Evolutionary conservation across 2,888 invertebrate genomes (phyloP).

Genomic region (Encarsia formosa): DNA sequence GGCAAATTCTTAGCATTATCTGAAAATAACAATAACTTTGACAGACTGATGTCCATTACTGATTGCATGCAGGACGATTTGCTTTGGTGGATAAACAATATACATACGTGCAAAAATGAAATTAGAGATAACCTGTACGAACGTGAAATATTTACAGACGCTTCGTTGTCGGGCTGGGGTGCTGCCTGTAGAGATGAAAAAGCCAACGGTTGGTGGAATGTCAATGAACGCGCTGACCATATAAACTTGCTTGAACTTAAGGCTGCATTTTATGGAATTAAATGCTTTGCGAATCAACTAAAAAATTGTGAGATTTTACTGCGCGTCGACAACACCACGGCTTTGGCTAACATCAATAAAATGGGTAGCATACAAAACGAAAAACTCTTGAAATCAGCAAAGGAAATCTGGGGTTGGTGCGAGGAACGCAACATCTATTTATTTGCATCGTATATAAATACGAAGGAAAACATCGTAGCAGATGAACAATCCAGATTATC

Average conservation of each 20-base stretch:
- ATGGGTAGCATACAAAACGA: no score
- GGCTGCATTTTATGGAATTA: slow-evolving; percentile 2
- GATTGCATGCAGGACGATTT: neutral
- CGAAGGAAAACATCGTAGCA: neutral
- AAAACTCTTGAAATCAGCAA: no score
- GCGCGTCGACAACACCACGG: no score
- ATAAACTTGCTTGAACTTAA: slow-evolving; percentile 10
- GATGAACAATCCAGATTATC: neutral
- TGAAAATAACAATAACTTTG: neutral
- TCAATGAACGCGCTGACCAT: slow-evolving; percentile 7
- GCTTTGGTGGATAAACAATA: neutral
- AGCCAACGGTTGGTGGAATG: slow-evolving; percentile 13
- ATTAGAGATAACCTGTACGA: no score
- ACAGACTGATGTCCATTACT: neutral
- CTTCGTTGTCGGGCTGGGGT: slow-evolving; percentile 15
- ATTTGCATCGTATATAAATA: slow-evolving; percentile 13
- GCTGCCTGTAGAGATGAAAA: neutral
- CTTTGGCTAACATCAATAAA: no score
- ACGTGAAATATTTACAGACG: slow-evolving; percentile 3
- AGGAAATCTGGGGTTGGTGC: neutral
- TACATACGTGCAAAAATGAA: neutral
- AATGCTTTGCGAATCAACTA: slow-evolving; percentile 1
- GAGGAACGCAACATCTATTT: neutral
- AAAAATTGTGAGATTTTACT: no score
- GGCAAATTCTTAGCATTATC: neutral